Base-by-base conservation (phyloP, 2,113 vertebrate species). In the Eidolon helvum region DNA sequence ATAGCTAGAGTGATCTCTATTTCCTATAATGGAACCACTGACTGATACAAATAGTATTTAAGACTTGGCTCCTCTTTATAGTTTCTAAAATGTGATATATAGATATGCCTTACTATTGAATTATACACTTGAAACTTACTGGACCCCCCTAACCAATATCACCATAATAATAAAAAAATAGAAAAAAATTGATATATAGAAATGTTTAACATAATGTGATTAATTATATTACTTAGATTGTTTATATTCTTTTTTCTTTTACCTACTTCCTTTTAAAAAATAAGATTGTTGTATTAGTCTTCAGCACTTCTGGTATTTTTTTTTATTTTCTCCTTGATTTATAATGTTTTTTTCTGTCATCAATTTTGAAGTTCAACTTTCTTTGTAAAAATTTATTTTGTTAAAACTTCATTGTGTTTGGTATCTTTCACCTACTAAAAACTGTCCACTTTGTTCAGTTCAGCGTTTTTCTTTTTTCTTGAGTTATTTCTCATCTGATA, bases 301-400 rank as follows among this genome's bases (percentile, higher is more conserved):
- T 90, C 45, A 69, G 84, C 55, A 26, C 45, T 68, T 94, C 12
- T 33, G 21, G 28, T 50, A 14, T 50, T 50, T 14, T 35, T 30
- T 93, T 48, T 57, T 80, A 65, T 72, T 94, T 83, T 84, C 16
- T 87, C 75, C 28, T 95, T 86, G 53, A 91, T 77, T 94, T 84
- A 57, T 43, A 78, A 45, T 43, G 35, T 3, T n/a, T 74, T 45
- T 87, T 78, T 63, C 33, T 68, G 61, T 80, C 33, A 72, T 86
- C 53, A 71, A 69, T 48, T 86, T 86, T 89, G n/a, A 87, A 48
- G 21, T 22, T 63, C 26, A 55, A 50, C 61, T 84, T 86, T 40
- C 24, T 87, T 88, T 69, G 71, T 63, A 30, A 87, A 91, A 59
- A 83, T 79, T 90, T 77, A 63, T 63, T 91, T 90, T 94, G 40